A percentile compares a stretch with the other conserved stretches of the same genome.
These are phyloP conservation scores for Sialis lutaria DNA, from an alignment of 2,888 invertebrate genomes.

Conservation along the genomic window DNA sequence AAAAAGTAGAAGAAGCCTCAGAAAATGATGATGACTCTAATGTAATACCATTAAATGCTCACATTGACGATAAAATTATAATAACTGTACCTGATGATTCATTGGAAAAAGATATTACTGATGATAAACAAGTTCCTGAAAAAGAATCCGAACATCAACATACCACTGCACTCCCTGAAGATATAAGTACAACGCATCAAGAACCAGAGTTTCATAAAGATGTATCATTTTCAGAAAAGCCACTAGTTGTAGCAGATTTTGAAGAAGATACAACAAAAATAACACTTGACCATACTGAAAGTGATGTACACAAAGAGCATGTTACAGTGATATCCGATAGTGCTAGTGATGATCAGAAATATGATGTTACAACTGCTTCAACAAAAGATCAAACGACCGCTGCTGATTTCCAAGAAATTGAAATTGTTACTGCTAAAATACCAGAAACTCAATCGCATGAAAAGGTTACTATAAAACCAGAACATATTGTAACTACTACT, in stretches of 20 bases:
- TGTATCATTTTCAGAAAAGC: too few species aligned
- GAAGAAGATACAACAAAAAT: too few species aligned
- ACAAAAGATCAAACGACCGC: constrained; percentile 1
- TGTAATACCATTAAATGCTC: background rate
- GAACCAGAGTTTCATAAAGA: too few species aligned
- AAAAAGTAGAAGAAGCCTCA: background rate
- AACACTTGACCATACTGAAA: too few species aligned
- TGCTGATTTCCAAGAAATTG: too few species aligned
- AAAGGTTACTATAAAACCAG: constrained; percentile 6
- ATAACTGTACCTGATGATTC: too few species aligned
- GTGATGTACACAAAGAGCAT: too few species aligned
- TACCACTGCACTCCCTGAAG: background rate
- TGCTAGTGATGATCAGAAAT: background rate
- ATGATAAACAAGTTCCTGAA: background rate
- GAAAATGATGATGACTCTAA: background rate
- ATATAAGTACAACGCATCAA: too few species aligned
- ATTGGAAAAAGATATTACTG: too few species aligned
- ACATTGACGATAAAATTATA: too few species aligned
- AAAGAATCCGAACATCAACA: constrained; percentile 4
- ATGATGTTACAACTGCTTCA: background rate
- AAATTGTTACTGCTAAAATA: too few species aligned
- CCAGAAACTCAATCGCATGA: background rate
- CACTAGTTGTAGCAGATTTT: too few species aligned
- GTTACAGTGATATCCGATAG: background rate
- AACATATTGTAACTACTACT: background rate